Evolutionary conservation across 1,140 invertebrate species (phyloP).

Genomic region (Asobara japonica): DNA sequence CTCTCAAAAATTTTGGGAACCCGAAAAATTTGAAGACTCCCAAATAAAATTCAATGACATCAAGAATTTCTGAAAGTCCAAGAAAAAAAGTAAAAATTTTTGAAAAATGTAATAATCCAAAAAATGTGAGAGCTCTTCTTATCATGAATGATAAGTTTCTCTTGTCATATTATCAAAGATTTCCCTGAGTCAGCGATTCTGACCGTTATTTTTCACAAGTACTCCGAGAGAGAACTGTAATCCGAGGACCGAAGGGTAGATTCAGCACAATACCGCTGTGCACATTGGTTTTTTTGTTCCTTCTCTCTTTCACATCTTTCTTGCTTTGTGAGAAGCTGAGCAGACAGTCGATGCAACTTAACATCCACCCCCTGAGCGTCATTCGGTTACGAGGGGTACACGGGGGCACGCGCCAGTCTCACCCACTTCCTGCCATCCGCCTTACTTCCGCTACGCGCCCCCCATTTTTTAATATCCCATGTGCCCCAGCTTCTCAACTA

Average conservation of each 20-base stretch:
- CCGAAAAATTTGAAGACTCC: no score
- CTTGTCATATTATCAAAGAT: no score
- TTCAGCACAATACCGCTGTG: constrained; percentile 19
- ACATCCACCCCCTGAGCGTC: background rate
- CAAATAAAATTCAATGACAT: no score
- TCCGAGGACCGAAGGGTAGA: background rate
- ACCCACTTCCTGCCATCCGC: constrained; percentile 65
- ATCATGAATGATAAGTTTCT: no score
- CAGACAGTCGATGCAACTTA: constrained; percentile 29
- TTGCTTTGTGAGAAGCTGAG: constrained; percentile 50
- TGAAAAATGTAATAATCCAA: no score
- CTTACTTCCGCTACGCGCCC: constrained; percentile 60
- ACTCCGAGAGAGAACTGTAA: background rate
- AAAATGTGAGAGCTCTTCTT: no score
- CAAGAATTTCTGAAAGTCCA: no score
- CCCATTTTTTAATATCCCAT: background rate
- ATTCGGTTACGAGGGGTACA: background rate
- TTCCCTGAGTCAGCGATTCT: no score
- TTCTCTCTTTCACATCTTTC: constrained; percentile 39
- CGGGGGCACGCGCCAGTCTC: constrained; percentile 61
- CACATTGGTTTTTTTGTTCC: constrained; percentile 2
- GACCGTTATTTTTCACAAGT: constrained; percentile 7
- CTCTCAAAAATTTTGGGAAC: no score
- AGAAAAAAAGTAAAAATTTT: no score
- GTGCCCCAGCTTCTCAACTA: background rate